Evolutionary conservation across 2,888 invertebrate genomes (phyloP).

Genomic region (Acanthosepion lycidas): DNA sequence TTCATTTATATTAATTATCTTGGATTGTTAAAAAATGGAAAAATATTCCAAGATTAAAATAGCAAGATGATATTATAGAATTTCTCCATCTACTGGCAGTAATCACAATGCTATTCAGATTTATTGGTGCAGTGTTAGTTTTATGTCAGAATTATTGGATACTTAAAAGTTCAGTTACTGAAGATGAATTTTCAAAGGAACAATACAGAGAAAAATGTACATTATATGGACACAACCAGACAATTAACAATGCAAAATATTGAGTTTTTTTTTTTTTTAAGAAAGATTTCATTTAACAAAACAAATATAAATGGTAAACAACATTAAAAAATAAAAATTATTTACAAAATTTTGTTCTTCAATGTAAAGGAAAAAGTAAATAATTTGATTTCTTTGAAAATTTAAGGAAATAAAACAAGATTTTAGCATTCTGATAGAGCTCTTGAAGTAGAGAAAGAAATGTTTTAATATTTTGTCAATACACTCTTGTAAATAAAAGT

Average conservation of each 20-base stretch:
- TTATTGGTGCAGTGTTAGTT: background rate
- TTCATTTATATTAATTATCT: constrained; percentile 33
- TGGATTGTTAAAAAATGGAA: constrained; percentile 12
- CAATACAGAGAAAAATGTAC: background rate
- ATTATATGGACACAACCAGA: background rate
- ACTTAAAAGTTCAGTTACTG: background rate
- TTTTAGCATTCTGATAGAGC: background rate
- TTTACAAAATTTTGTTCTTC: background rate
- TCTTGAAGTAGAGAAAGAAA: background rate
- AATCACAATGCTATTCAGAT: constrained; percentile 33
- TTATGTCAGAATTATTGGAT: constrained; percentile 8
- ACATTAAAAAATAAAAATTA: background rate
- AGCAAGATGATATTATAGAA: constrained; percentile 6
- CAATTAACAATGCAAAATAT: background rate
- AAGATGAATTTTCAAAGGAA: constrained; percentile 33
- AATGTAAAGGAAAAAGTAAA: background rate
- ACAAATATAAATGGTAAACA: background rate
- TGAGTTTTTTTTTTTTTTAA: background rate
- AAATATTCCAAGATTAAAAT: constrained; percentile 33
- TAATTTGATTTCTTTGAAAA: background rate
- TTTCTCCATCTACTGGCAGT: background rate
- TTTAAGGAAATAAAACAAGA: background rate
- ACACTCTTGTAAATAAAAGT: constrained; percentile 1
- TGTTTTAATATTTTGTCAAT: background rate
- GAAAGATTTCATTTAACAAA: too few species aligned